Conservation (phyloP, 2,888 invertebrate species). For the Ichneumoninae sp. region DNA sequence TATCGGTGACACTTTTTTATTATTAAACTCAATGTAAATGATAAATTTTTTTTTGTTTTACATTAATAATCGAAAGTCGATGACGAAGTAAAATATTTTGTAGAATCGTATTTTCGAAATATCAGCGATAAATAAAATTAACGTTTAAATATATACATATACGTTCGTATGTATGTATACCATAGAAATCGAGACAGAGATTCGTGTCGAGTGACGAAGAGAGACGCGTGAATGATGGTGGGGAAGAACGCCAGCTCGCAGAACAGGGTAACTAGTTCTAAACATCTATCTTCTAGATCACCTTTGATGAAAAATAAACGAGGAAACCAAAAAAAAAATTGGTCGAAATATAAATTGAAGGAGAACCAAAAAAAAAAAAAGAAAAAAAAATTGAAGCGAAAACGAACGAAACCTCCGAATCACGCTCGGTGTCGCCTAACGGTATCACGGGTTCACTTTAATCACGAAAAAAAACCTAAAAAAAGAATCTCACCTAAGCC, state of each 20-base stretch:
- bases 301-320: conserved; percentile 65
- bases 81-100: background rate
- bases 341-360: conserved; percentile 35
- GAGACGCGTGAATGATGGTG: conserved; percentile 67
- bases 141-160: background rate
- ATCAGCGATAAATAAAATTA: background rate
- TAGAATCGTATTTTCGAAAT: background rate
- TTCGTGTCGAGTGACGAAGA: conserved; percentile 27
- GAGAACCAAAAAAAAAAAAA: conserved; percentile 25
- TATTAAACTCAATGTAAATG: background rate
- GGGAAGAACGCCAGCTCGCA: conserved; percentile 78
- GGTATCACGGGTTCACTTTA: conserved; percentile 77
- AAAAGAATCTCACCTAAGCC: conserved; percentile 51
- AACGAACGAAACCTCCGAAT: conserved; percentile 68
- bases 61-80: background rate
- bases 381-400: conserved; percentile 65
- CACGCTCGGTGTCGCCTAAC: conserved; percentile 77
- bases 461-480: conserved; percentile 70
- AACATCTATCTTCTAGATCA: conserved; percentile 80
- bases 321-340: conserved; percentile 46
- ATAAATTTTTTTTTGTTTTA: background rate
- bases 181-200: background rate
- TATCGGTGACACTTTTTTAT: background rate
- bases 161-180: background rate
- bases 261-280: conserved; percentile 83